Evolutionary conservation across 1,140 invertebrate genomes (phyloP), one percentile per base, ranked within the genome.

Genomic region (Achatina immaculata): DNA sequence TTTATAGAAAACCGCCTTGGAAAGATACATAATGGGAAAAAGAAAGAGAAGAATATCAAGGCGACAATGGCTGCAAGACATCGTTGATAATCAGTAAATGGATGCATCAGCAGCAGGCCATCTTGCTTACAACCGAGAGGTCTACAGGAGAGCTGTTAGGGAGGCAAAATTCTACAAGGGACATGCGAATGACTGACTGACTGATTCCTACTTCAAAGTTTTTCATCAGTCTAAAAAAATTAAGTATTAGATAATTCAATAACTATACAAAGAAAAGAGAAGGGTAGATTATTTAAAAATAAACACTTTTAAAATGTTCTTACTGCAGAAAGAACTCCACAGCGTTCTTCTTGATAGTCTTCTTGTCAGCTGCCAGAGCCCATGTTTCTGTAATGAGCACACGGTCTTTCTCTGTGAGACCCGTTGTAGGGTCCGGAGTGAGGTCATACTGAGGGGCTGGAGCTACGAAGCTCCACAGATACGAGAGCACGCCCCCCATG

Each of bases 271-370:
- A 51, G 48, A 51, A 11, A 51, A 51, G 48, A 11, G 11, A 14
- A 11, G 48, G 24, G 48, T 11, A 51, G 24, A 24, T 14, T 51
- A 51, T 51, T 51, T 14, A 51, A 51, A 51, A 51, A 51, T 24
- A 24, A 51, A 51, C 24, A n/a, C n/a, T n/a, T n/a, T n/a, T n/a
- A n/a, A n/a, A n/a, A n/a, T n/a, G n/a, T n/a, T n/a, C 72, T 74
- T 55, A 78, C 58, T 28, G 40, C 0, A 80, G 19, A 48, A 83
- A 83, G 0, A 83, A 79, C 3, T 80, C 42, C 42, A 83, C 62
- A 28, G 69, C 82, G 45, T 80, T 83, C 38, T 80, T 38, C 38
- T 83, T 83, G 21, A 73, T 28, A 28, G 31, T 68, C n/a, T 68
- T 66, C 36, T 24, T 36, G 31, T 78, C 58, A 1, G 31, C 38